Percentiles rank a stretch among this genome's conserved stretches.
Conservation (phyloP, 2,113 vertebrate species). For the Perccottus glenii region DNA sequence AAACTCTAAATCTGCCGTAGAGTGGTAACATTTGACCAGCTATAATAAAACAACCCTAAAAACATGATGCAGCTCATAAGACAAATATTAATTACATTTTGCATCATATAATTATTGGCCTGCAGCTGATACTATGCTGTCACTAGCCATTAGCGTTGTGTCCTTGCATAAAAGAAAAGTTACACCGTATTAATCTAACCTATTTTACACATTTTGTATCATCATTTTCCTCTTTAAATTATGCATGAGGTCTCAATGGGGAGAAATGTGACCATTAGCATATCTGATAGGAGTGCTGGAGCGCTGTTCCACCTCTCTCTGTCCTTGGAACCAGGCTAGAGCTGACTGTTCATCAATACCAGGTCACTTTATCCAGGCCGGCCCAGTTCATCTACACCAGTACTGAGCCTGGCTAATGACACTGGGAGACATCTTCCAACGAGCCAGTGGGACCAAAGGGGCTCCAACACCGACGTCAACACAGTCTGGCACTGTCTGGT, state of each 20-base stretch:
- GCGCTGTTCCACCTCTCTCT: constrained; percentile 69
- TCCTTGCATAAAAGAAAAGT: constrained; percentile 63
- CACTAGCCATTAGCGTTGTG: constrained; percentile 48
- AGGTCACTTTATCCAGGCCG: constrained; percentile 77
- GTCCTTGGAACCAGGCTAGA: constrained; percentile 76
- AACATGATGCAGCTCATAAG: constrained; percentile 7
- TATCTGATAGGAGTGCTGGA: constrained; percentile 76
- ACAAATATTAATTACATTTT: constrained; percentile 37
- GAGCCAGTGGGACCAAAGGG: constrained; percentile 59
- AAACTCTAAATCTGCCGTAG: too few relatives aligned
- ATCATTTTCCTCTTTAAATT: constrained; percentile 77
- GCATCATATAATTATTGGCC: constrained; percentile 16
- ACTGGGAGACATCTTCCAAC: constrained; percentile 57
- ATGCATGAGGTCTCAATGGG: constrained; percentile 79
- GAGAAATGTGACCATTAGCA: constrained; percentile 80
- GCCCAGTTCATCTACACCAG: constrained; percentile 63
- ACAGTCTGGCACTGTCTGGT: constrained; percentile 68
- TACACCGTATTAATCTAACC: constrained; percentile 67
- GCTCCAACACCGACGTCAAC: constrained; percentile 64
- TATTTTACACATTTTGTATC: constrained; percentile 74
- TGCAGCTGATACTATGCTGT: constrained; percentile 12
- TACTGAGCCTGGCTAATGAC: constrained; percentile 66
- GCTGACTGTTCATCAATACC: constrained; percentile 81
- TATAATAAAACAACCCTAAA: constrained; percentile 1
- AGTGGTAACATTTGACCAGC: too few relatives aligned